Evolutionary conservation across 2,797 vertebrate species (phyloP).

Genomic region (Lophius americanus): DNA sequence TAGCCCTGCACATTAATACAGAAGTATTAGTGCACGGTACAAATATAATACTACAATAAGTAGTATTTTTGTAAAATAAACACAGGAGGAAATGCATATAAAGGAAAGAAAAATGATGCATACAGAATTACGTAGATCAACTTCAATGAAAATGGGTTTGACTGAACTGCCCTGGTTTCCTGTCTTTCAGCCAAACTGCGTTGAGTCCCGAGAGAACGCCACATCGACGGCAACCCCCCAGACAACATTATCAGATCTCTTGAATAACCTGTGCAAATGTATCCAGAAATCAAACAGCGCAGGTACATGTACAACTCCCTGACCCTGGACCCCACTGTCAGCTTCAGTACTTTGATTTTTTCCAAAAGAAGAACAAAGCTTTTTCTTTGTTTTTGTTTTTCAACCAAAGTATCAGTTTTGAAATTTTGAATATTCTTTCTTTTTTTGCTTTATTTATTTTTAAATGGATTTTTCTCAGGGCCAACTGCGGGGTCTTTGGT

Average conservation of each 20-base stretch:
- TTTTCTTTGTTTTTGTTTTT: too few relatives aligned
- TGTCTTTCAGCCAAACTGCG: slow-evolving; percentile 44
- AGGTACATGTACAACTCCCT: not conserved
- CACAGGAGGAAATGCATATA: too few relatives aligned
- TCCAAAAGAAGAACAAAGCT: too few relatives aligned
- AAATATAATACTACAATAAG: too few relatives aligned
- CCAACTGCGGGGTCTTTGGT: not conserved
- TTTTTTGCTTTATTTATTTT: not conserved
- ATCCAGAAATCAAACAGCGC: accelerated
- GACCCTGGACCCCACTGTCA: not conserved
- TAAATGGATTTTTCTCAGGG: not conserved
- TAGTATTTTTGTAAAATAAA: too few relatives aligned
- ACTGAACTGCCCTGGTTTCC: slow-evolving; percentile 1
- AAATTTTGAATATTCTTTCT: not conserved
- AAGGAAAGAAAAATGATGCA: not conserved
- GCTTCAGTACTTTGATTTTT: not conserved
- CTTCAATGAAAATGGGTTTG: not conserved
- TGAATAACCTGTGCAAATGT: accelerated
- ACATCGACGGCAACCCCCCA: accelerated
- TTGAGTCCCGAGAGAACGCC: accelerated
- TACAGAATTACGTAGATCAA: not conserved
- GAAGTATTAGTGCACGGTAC: too few relatives aligned
- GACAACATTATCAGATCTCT: not conserved
- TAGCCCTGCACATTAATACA: too few relatives aligned
- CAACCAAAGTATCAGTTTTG: not conserved